Conservation (phyloP, 2,113 vertebrate genomes). For the Scartelaos histophorus region DNA sequence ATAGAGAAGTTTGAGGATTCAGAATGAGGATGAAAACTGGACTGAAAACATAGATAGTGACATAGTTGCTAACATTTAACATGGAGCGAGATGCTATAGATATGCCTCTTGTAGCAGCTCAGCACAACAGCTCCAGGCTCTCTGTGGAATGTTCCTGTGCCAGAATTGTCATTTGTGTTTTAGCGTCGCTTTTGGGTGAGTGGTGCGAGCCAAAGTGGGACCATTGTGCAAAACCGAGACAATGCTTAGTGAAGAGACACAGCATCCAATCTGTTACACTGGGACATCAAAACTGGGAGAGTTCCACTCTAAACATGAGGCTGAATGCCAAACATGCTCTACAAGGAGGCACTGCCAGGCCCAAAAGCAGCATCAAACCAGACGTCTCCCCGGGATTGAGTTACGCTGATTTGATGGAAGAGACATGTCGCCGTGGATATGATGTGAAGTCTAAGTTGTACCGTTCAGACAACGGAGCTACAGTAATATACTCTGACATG, state of each 20-base stretch:
- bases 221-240: constrained; percentile 21
- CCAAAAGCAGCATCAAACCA: constrained; percentile 11
- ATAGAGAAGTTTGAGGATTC: neutral
- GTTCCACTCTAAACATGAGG: constrained; percentile 16
- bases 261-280: constrained; percentile 3
- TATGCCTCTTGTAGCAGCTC: constrained; percentile 11
- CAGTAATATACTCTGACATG: constrained; percentile 25
- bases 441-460: constrained; percentile 28
- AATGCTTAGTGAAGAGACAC: constrained; percentile 22
- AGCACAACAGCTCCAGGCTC: constrained; percentile 11
- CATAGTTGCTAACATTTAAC: constrained; percentile 9
- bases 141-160: neutral
- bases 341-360: constrained; percentile 24
- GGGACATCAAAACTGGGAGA: neutral
- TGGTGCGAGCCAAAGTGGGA: constrained; percentile 15
- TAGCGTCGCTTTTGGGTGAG: constrained; percentile 34
- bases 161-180: constrained; percentile 29
- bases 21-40: neutral
- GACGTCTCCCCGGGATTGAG: constrained; percentile 23
- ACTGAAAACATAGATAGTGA: neutral
- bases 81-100: constrained; percentile 21
- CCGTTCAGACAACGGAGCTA: constrained; percentile 17
- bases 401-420: constrained; percentile 19
- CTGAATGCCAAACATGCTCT: constrained; percentile 8
- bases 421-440: constrained; percentile 32